Base-by-base conservation (phyloP, 2,113 vertebrate genomes). In the Prionailurus bengalensis region DNA sequence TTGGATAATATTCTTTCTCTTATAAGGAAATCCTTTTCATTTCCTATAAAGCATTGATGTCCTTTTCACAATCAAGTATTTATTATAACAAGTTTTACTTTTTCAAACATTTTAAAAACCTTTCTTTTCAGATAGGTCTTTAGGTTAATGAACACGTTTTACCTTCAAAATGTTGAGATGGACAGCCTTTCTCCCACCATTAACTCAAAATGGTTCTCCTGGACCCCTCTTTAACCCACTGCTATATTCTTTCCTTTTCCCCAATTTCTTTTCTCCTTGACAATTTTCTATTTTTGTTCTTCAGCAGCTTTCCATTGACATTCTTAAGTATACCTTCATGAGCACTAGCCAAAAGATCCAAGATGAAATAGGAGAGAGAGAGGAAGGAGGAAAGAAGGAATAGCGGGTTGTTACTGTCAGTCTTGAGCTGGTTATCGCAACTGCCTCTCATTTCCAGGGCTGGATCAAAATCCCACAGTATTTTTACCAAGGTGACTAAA, bases 61-160 rank as follows among this genome's bases (percentile, higher is more conserved):
- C 11, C 63, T 63, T 96, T 91, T 94, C 25, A 94, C 29, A 53
- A 65, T 71, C 63, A 79, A 94, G 33, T 74, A 58, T 85, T 93
- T 73, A 79, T 63, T 70, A 76, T 78, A 78, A 84, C 3, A 76
- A 17, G 10, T 86, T 85, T 89, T 82, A 55, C 58, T 91, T 93
- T 81, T 31, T 33, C n/a, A 82, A 86, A 53, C 12, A 42, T 58
- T 89, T 78, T 79, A 23, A 70, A 91, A 73, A 80, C 16, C 15
- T 45, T 90, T 65, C 3, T 91, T 51, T 88, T 55, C 76, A 91
- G 51, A 71, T 70, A 51, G 23, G 85, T 96, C 21, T 61, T 92
- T 85, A 70, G 23, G 7, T 90, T 65, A 55, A 83, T 92, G 15
- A 78, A 88, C 7, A 21, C 3, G 4, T 80, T 96, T 82, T 31